Percentiles rank a stretch among this genome's conserved stretches.
Evolutionary conservation across 2,113 vertebrate species (phyloP).

Genomic region (Siniperca chuatsi): DNA sequence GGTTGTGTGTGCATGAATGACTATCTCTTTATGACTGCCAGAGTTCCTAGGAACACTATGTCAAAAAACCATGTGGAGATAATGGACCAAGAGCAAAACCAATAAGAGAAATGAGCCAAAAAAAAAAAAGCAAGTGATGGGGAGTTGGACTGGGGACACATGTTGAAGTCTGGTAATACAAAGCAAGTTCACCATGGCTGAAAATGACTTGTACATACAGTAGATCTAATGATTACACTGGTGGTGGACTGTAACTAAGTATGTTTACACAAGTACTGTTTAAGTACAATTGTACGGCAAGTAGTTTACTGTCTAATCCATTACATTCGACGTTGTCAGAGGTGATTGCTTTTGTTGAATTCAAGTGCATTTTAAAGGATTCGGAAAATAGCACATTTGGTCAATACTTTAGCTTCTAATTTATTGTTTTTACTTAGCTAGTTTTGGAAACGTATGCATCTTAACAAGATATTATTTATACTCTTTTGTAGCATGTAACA

Average conservation of each 20-base stretch:
- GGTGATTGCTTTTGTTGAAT: not conserved
- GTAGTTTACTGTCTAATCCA: not conserved
- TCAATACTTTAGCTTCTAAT: not conserved
- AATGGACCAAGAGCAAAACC: slow-evolving; percentile 8
- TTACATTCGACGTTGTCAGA: not conserved
- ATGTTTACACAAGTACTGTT: too few relatives aligned
- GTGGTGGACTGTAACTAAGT: too few relatives aligned
- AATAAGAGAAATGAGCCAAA: slow-evolving; percentile 18
- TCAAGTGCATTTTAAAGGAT: not conserved
- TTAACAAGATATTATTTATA: not conserved
- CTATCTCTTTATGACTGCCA: slow-evolving; percentile 1
- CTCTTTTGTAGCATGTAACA: not conserved
- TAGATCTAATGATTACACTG: not conserved
- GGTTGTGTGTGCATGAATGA: slow-evolving; percentile 6
- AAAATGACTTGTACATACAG: not conserved
- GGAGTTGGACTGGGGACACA: not conserved
- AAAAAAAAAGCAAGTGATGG: not conserved
- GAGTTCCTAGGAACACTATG: slow-evolving; percentile 11
- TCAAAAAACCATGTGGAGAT: slow-evolving; percentile 18
- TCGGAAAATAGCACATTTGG: not conserved
- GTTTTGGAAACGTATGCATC: not conserved
- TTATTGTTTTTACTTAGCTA: not conserved
- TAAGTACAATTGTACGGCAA: not conserved
- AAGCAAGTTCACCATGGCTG: not conserved
- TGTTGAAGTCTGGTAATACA: not conserved